Base-by-base conservation (phyloP, 2,797 vertebrate species). In the Anisognathus igniventris region DNA sequence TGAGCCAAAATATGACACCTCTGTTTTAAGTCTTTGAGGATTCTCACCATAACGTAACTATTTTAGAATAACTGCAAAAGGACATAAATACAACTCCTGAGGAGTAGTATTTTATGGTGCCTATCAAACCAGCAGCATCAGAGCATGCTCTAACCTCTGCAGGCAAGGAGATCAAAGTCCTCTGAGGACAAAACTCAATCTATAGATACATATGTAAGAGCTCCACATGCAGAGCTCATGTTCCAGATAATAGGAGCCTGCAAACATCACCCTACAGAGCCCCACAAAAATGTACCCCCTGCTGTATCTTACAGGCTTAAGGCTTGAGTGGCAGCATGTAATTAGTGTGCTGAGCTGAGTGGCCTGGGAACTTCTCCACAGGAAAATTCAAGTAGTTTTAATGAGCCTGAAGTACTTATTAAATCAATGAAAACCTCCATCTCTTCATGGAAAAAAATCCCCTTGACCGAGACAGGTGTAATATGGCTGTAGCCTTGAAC, bases 251-350 rank as follows among this genome's bases (percentile, higher is more conserved):
- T 1, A 70, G 80, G n/a, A 45, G 93, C 90, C 44, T 16, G 40
- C 37, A 65, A 57, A 56, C 60, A 74, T 27, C 15, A 7, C 95
- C 97, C 95, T 91, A 91, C 86, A 96, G 57, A 98, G 96, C 86
- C 90, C 82, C 37, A 44, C 64, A 97, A 97, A 98, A 93, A 94
- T 64, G 90, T 30, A 92, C 39, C 50, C n/a, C 56, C 51, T 18
- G 24, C 40, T 51, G 54, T 40, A 72, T 40, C 70, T 71, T 79
- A 96, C 88, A 96, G 92, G 94, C 82, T 91, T 44, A 56, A 60
- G 19, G 24, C 48, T 71, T 35, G 75, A 92, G 39, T 37, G 86
- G 65, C 70, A 91, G 75, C 44, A 44, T 20, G 35, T 78, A 70
- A 95, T 92, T 30, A 80, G 31, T 5, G 53, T 33, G 75, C 62